Percentiles rank a stretch among this genome's conserved stretches.
Evolutionary conservation across 2,797 vertebrate genomes (phyloP).

Genomic region (Clarias platycephalus): DNA sequence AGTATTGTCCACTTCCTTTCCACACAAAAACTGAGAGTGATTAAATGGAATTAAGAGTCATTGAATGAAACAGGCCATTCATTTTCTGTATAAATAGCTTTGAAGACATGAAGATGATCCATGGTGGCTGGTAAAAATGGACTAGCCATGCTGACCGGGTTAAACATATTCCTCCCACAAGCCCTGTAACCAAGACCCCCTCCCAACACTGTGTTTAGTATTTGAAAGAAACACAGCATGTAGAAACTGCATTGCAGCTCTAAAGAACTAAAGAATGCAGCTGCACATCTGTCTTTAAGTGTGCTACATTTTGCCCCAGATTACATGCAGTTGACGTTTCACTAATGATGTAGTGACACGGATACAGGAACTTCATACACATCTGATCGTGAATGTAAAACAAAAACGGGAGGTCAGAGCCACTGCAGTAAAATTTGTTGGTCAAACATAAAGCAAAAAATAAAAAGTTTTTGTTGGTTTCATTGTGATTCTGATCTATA

Average conservation of each 20-base stretch:
- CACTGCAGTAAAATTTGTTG: not conserved
- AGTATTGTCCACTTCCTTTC: conserved; percentile 9
- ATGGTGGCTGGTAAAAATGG: conserved; percentile 1
- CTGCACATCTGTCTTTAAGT: not conserved
- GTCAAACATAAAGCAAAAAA: not conserved
- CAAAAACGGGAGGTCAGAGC: not conserved
- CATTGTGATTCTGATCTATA: not conserved
- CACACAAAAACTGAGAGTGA: conserved; percentile 15
- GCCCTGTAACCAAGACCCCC: not conserved
- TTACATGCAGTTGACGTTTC: not conserved
- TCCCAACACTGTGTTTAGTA: not conserved
- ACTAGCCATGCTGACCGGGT: too few relatives aligned
- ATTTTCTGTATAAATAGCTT: conserved; percentile 1
- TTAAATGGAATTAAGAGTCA: not conserved
- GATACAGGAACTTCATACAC: not conserved
- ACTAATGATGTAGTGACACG: not conserved
- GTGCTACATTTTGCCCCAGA: not conserved
- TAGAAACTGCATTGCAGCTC: not conserved
- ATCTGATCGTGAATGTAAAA: not conserved
- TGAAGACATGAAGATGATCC: not conserved
- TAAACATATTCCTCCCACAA: not conserved
- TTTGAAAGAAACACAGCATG: not conserved
- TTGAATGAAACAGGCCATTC: not conserved
- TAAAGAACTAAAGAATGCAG: not conserved
- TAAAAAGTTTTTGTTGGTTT: not conserved